phyloP scores from a whole-genome alignment of 2,113 vertebrate species.

The Tragelaphus buxtoni region DNA sequence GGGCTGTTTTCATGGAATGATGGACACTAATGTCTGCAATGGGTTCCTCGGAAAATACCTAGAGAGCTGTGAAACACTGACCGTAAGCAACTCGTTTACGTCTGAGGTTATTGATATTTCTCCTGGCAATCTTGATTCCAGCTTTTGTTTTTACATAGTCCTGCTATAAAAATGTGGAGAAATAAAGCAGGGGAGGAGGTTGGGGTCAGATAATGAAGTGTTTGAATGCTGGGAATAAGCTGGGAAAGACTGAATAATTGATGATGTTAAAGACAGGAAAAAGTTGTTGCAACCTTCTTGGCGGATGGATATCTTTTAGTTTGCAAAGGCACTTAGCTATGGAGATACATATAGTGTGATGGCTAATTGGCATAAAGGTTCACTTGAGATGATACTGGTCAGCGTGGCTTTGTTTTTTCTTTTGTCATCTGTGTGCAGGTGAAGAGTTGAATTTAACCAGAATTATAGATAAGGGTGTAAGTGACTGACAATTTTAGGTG shows the following conservation, averaged over 20 bases:
- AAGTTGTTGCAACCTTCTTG: background rate
- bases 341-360: background rate
- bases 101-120: background rate
- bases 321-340: background rate
- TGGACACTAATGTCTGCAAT: background rate
- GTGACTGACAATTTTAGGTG: background rate
- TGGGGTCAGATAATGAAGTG: background rate
- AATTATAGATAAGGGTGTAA: background rate
- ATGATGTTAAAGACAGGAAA: background rate
- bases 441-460: slow-evolving; percentile 1
- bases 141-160: background rate
- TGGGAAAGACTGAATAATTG: background rate
- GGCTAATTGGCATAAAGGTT: background rate
- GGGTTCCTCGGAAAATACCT: background rate
- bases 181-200: background rate
- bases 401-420: background rate
- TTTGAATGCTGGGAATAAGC: background rate
- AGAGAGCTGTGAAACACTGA: background rate
- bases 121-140: background rate
- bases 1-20: background rate
- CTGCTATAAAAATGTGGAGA: background rate
- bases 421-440: background rate
- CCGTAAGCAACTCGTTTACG: background rate
- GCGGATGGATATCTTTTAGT: background rate
- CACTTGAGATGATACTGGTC: background rate